Conservation (phyloP, 2,797 vertebrate species). For the Phrynocephalus guinanensis region DNA sequence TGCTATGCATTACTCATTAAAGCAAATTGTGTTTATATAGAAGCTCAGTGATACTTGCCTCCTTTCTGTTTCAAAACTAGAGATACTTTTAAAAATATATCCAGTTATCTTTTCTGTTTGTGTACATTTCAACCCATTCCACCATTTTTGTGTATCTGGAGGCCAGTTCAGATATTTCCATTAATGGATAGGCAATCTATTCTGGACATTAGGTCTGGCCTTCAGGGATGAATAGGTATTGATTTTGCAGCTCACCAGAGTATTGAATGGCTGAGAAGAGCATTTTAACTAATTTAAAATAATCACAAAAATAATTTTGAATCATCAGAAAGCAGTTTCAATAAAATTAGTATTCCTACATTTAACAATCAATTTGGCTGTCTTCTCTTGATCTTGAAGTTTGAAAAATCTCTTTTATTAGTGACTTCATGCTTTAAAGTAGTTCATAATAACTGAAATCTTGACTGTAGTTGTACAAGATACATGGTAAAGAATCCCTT, state of each 20-base stretch:
- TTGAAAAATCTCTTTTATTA: background rate
- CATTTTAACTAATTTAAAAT: background rate
- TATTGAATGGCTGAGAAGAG: background rate
- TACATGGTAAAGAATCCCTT: too few relatives aligned
- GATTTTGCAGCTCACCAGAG: background rate
- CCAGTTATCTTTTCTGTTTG: background rate
- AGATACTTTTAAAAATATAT: background rate
- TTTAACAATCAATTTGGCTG: constrained; percentile 37
- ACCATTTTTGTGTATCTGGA: constrained; percentile 11
- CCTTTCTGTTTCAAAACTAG: constrained; percentile 51
- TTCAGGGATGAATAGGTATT: background rate
- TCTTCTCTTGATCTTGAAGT: constrained; percentile 22
- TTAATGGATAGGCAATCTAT: background rate
- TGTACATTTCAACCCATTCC: constrained; percentile 39
- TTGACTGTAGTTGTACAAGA: background rate
- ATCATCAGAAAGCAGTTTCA: background rate
- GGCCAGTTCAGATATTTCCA: background rate
- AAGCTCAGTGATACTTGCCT: background rate
- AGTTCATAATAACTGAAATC: background rate
- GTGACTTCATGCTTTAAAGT: background rate
- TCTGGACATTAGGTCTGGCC: background rate
- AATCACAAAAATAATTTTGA: constrained; percentile 10
- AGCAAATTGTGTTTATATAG: constrained; percentile 7
- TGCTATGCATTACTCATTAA: constrained; percentile 28
- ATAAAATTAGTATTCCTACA: background rate